Evolutionary conservation across 2,113 vertebrate genomes (phyloP).

Genomic region (Morone saxatilis): DNA sequence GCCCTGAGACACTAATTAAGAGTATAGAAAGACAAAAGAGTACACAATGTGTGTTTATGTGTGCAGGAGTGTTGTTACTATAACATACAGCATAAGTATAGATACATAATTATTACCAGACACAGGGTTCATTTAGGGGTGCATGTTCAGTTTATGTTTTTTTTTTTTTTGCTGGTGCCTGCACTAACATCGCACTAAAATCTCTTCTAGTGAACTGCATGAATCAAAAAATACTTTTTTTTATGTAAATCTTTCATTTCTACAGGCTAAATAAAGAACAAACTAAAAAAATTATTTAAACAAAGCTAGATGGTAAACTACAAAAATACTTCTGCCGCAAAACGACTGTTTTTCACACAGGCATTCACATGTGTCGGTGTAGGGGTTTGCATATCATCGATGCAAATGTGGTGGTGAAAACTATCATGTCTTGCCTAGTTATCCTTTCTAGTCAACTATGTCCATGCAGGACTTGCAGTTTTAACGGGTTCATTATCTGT

Average conservation of each 20-base stretch:
- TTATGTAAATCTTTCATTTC: conserved; percentile 23
- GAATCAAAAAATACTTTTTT: conserved; percentile 3
- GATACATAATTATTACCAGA: conserved; percentile 21
- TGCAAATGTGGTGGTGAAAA: conserved; percentile 26
- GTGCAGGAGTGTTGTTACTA: conserved; percentile 23
- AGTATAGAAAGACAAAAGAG: conserved; percentile 35
- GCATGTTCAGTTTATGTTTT: background rate
- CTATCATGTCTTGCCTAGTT: background rate
- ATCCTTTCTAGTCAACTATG: background rate
- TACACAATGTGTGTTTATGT: conserved; percentile 26
- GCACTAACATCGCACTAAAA: conserved; percentile 53
- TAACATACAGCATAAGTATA: conserved; percentile 23
- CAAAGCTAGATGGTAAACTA: conserved; percentile 41
- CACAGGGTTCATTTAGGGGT: conserved; percentile 30
- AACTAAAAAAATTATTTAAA: conserved; percentile 1
- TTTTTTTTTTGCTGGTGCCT: conserved; percentile 28
- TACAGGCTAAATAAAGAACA: conserved; percentile 36
- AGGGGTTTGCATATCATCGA: conserved; percentile 10
- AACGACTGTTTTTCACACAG: conserved; percentile 32
- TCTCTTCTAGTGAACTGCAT: conserved; percentile 8
- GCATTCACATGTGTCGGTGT: conserved; percentile 59
- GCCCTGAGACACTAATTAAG: conserved; percentile 66
- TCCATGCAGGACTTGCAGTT: conserved; percentile 10
- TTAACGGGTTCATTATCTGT: background rate
- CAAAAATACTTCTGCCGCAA: conserved; percentile 44